Evolutionary conservation across 2,797 vertebrate species (phyloP).

Genomic region (Lagodon rhomboides): DNA sequence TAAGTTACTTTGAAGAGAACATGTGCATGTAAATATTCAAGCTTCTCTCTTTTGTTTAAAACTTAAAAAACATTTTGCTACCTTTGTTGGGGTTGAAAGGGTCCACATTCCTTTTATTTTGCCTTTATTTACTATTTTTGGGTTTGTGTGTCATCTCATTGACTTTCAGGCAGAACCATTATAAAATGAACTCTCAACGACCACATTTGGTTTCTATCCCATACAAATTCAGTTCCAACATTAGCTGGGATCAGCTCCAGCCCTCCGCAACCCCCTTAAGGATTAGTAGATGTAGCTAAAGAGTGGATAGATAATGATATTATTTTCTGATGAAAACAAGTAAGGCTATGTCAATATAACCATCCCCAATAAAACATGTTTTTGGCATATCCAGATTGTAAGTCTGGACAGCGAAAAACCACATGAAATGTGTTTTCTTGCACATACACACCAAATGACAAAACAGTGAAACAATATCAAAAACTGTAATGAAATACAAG

Average conservation of each 20-base stretch:
- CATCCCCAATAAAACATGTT: too few species aligned
- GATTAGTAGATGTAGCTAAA: not conserved
- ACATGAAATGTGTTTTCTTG: not conserved
- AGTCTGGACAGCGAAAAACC: too few species aligned
- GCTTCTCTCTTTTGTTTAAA: conserved; percentile 18
- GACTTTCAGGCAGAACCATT: conserved; percentile 51
- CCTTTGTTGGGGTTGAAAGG: conserved; percentile 13
- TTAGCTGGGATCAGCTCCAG: not conserved
- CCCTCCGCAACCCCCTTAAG: not conserved
- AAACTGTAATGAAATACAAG: not conserved
- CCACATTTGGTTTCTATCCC: not conserved
- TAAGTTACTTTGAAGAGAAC: conserved; percentile 20
- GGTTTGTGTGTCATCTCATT: conserved; percentile 30
- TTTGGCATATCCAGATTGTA: too few species aligned
- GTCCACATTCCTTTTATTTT: conserved; percentile 14
- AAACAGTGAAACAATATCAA: not conserved
- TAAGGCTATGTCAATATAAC: not conserved
- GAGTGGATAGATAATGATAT: not conserved
- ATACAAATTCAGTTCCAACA: not conserved
- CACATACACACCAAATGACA: not conserved
- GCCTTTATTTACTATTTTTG: conserved; percentile 22
- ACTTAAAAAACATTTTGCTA: not conserved
- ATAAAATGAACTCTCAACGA: conserved; percentile 4
- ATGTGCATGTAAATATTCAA: conserved; percentile 46
- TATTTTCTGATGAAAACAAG: not conserved